phyloP scores from a whole-genome alignment of 2,797 vertebrate genomes.

The Avahi laniger region DNA sequence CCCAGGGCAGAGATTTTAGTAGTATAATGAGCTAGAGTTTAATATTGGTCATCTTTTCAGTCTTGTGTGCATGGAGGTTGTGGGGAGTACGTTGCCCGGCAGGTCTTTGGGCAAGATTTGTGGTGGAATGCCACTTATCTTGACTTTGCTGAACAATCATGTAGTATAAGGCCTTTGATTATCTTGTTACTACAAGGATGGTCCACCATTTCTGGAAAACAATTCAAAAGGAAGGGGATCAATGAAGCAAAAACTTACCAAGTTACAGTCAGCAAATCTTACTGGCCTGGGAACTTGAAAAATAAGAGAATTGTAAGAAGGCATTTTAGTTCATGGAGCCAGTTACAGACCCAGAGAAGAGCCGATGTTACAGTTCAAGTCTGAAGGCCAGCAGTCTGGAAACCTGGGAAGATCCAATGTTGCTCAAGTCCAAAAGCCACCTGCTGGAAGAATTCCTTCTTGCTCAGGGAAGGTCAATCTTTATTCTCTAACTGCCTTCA shows the following conservation, averaged over 20 bases:
- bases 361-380: background rate
- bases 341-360: background rate
- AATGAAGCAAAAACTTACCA: background rate
- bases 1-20: background rate
- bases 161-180: background rate
- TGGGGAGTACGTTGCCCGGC: background rate
- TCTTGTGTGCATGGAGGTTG: background rate
- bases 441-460: background rate
- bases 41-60: background rate
- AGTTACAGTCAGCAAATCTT: background rate
- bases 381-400: background rate
- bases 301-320: background rate
- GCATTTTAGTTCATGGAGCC: background rate
- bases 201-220: background rate
- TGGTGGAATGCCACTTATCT: background rate
- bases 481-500: background rate
- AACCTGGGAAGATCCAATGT: background rate
- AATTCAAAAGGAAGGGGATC: background rate
- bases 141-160: background rate
- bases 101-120: background rate
- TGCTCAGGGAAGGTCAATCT: background rate
- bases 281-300: background rate
- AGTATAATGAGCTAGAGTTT: background rate
- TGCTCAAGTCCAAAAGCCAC: background rate
- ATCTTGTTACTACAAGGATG: background rate